phyloP scores from a whole-genome alignment of 2,113 vertebrate species.

The Notarius quadriscutis region DNA sequence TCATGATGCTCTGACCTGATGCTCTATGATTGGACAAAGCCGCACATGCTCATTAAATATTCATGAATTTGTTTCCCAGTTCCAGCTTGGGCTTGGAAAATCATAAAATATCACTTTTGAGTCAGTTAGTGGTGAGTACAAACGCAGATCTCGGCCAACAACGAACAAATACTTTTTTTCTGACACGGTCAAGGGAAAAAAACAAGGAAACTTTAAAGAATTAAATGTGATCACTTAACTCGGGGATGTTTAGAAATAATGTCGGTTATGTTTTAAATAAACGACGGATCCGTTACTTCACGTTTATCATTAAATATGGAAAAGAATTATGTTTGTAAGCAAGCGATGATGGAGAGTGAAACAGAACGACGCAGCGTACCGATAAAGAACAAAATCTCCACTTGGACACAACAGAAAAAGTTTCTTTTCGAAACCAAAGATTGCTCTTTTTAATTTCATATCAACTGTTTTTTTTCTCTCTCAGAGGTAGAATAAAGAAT shows the following conservation, averaged over 20 bases:
- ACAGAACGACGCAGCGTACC: constrained; percentile 56
- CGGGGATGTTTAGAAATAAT: background rate
- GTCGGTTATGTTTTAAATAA: background rate
- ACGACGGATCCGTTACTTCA: background rate
- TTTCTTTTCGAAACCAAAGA: constrained; percentile 74
- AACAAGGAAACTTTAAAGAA: background rate
- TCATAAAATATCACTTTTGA: background rate
- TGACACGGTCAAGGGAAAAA: background rate
- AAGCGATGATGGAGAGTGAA: background rate
- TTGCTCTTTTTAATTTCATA: constrained; percentile 60
- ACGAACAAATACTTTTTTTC: background rate
- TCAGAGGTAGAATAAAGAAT: constrained; percentile 86
- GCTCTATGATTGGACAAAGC: background rate
- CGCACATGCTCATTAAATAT: background rate
- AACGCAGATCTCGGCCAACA: background rate
- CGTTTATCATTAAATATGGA: background rate
- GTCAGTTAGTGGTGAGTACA: background rate
- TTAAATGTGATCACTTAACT: background rate
- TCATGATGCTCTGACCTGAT: background rate
- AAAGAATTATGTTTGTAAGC: background rate
- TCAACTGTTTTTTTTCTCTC: constrained; percentile 62
- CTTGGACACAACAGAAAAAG: constrained; percentile 69
- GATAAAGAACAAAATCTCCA: constrained; percentile 67
- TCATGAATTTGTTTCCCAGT: background rate
- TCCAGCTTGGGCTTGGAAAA: background rate